phyloP scores from a whole-genome alignment of 2,888 invertebrate species.

The Parthenolecanium corni region DNA sequence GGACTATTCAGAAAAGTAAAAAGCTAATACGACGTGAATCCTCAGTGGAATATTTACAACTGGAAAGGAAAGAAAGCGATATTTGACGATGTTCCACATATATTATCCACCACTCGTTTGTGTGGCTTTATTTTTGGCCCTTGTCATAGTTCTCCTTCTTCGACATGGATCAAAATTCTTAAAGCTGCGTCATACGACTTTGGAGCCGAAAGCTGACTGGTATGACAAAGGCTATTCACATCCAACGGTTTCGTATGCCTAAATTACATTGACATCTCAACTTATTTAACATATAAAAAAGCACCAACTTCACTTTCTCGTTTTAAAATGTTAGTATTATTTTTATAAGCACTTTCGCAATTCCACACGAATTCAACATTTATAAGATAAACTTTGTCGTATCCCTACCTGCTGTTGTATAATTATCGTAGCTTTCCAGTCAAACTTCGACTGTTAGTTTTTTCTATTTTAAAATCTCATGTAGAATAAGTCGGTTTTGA shows the following conservation, averaged over 20 bases:
- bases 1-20: slow-evolving; percentile 27
- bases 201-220: slow-evolving; percentile 43
- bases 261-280: slow-evolving; percentile 32
- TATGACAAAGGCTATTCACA: slow-evolving; percentile 54
- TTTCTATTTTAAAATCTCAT: no score
- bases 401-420: no score
- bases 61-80: slow-evolving; percentile 69
- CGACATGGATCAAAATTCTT: slow-evolving; percentile 63
- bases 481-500: no score
- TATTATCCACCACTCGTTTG: slow-evolving; percentile 67
- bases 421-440: no score
- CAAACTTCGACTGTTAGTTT: no score
- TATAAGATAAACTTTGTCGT: no score
- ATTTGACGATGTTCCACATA: slow-evolving; percentile 59
- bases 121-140: slow-evolving; percentile 58
- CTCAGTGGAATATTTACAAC: slow-evolving; percentile 46
- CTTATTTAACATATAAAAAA: no score
- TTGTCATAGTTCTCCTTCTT: slow-evolving; percentile 61
- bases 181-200: slow-evolving; percentile 53
- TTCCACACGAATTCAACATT: no score
- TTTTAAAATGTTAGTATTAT: no score
- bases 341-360: no score
- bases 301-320: no score
- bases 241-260: slow-evolving; percentile 48
- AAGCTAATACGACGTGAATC: slow-evolving; percentile 38